Percentiles rank a stretch among this genome's conserved stretches.
phyloP scores from a whole-genome alignment of 1,140 invertebrate genomes.

The Bilobella aurantiaca region DNA sequence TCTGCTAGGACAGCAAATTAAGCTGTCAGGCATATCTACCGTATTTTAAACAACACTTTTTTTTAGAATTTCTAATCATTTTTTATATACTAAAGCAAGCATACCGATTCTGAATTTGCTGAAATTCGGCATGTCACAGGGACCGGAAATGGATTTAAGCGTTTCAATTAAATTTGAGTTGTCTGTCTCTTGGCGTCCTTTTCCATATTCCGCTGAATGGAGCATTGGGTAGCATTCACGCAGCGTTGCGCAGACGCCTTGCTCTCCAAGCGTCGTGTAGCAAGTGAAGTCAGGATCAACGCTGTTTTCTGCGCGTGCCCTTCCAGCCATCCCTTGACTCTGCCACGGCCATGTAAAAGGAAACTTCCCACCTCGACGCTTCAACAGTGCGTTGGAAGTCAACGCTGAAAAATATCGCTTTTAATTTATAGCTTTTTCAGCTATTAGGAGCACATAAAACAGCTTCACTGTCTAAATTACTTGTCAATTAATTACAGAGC shows the following conservation, averaged over 20 bases:
- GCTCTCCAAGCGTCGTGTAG: slow-evolving; percentile 55
- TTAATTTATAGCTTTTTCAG: no score
- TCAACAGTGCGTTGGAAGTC: not conserved
- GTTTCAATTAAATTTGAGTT: not conserved
- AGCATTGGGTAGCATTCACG: slow-evolving; percentile 57
- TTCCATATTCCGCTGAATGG: slow-evolving; percentile 5
- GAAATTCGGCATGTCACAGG: slow-evolving; percentile 5
- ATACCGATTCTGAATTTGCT: slow-evolving; percentile 2
- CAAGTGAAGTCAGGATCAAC: slow-evolving; percentile 42
- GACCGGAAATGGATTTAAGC: slow-evolving; percentile 6
- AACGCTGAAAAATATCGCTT: slow-evolving; percentile 1
- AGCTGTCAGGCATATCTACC: slow-evolving; percentile 2
- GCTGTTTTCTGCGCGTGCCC: not conserved
- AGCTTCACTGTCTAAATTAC: no score
- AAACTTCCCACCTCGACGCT: slow-evolving; percentile 2
- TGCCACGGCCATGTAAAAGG: slow-evolving; percentile 1
- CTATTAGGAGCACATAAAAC: no score
- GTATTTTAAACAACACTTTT: no score
- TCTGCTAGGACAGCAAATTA: slow-evolving; percentile 9
- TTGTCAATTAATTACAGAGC: no score
- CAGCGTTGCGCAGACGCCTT: slow-evolving; percentile 62
- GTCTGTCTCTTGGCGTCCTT: not conserved
- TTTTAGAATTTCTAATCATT: no score
- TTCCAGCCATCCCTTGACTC: not conserved
- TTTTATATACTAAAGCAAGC: no score